Evolutionary conservation across 64 coral and sea anemone species (phyloP).

Genomic region (Hydrozoanthus tunicans): DNA sequence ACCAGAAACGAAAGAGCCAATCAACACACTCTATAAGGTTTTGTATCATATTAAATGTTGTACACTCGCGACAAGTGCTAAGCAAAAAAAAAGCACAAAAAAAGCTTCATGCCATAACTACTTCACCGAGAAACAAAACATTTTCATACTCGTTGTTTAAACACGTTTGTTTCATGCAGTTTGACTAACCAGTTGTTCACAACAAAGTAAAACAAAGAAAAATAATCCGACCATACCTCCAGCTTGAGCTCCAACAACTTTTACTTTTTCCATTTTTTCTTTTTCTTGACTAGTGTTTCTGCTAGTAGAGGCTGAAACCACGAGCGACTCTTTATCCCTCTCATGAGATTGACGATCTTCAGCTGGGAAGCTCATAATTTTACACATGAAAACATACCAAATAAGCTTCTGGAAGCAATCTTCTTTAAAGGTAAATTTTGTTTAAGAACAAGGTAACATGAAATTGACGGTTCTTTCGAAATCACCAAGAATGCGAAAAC

Average conservation of each 20-base stretch:
- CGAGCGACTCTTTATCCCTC: constrained; percentile 49
- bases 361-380: constrained; percentile 43
- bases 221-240: constrained; percentile 11
- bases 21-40: too few species aligned
- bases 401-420: neutral
- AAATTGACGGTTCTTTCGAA: constrained; percentile 20
- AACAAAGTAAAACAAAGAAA: neutral
- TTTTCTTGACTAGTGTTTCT: constrained; percentile 45
- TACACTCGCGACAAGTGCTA: too few species aligned
- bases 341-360: constrained; percentile 44
- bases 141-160: neutral
- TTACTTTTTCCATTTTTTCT: constrained; percentile 44
- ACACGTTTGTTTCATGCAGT: too few species aligned
- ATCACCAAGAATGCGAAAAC: constrained; percentile 30
- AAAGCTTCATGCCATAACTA: neutral
- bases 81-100: neutral
- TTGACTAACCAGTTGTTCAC: too few species aligned
- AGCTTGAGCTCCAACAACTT: constrained; percentile 39
- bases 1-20: neutral
- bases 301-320: constrained; percentile 41
- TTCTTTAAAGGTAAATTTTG: neutral
- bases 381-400: constrained; percentile 21
- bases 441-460: neutral
- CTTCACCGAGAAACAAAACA: neutral
- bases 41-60: too few species aligned